Conservation (phyloP, 1,140 invertebrate genomes). For the Drosophila truncata region DNA sequence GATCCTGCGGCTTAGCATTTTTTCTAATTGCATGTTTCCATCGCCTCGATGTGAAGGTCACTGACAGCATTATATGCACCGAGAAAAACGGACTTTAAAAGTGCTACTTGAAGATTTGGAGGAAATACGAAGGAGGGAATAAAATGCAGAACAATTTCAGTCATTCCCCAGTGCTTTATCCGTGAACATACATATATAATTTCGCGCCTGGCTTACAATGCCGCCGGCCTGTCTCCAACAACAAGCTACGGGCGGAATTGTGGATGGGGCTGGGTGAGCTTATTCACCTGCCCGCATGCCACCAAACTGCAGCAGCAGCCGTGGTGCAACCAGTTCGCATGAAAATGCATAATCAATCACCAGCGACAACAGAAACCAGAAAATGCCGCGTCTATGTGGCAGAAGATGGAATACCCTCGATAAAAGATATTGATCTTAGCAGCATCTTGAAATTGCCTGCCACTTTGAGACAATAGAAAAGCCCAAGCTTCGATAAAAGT, state of each 20-base stretch:
- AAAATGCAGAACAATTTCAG: not conserved
- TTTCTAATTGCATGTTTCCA: constrained; percentile 72
- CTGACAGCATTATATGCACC: constrained; percentile 59
- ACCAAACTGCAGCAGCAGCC: constrained; percentile 46
- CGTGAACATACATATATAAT: constrained; percentile 24
- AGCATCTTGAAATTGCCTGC: not conserved
- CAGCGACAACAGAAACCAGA: constrained; percentile 53
- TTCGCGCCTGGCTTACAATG: constrained; percentile 47
- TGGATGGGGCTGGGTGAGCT: constrained; percentile 16
- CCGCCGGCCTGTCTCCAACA: constrained; percentile 73
- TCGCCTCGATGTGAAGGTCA: constrained; percentile 67
- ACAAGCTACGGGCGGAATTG: constrained; percentile 50
- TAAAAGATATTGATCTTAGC: not conserved
- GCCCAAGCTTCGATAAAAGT: not conserved
- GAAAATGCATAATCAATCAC: constrained; percentile 83
- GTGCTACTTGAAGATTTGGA: not conserved
- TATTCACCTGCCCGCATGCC: constrained; percentile 67
- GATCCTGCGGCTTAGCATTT: constrained; percentile 61
- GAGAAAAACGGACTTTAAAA: not conserved
- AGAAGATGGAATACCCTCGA: constrained; percentile 31
- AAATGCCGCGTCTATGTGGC: not conserved
- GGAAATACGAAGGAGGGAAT: not conserved
- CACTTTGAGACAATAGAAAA: constrained; percentile 2
- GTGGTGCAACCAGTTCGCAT: constrained; percentile 70
- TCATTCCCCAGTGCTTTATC: constrained; percentile 16